Conservation (phyloP, 2,888 invertebrate genomes). For the Toxonevra muliebris region DNA sequence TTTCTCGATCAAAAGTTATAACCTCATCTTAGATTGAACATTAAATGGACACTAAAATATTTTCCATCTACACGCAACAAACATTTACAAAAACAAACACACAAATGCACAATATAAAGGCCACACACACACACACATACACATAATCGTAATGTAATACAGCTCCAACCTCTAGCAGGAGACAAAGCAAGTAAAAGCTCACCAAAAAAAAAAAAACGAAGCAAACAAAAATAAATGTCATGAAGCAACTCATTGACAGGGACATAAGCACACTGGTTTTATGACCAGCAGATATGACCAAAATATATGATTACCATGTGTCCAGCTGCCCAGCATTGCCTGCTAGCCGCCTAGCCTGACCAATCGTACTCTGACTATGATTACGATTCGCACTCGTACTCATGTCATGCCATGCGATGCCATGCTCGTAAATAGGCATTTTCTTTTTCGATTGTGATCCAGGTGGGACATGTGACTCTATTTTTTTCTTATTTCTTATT, state of each 20-base stretch:
- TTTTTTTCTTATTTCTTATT: constrained; percentile 18
- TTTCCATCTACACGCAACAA: constrained; percentile 57
- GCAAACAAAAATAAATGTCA: constrained; percentile 53
- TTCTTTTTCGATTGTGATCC: constrained; percentile 54
- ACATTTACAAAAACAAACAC: constrained; percentile 8
- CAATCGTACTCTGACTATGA: neutral
- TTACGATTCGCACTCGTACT: neutral
- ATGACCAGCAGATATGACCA: constrained; percentile 63
- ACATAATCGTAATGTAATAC: constrained; percentile 44
- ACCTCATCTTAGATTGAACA: constrained; percentile 62
- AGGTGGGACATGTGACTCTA: constrained; percentile 56
- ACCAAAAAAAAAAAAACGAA: constrained; percentile 30
- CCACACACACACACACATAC: constrained; percentile 1
- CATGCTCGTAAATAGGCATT: constrained; percentile 61
- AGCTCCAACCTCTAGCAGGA: constrained; percentile 23
- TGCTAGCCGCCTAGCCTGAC: neutral
- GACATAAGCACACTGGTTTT: constrained; percentile 64
- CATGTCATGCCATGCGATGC: neutral
- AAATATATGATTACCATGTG: constrained; percentile 64
- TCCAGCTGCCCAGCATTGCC: constrained; percentile 39
- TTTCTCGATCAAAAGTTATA: constrained; percentile 63
- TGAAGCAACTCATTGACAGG: constrained; percentile 63
- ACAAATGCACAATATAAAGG: neutral
- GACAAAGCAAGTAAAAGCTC: constrained; percentile 23
- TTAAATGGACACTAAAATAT: constrained; percentile 64